phyloP scores from a whole-genome alignment of 2,888 invertebrate species.

The Dynastes maya region DNA sequence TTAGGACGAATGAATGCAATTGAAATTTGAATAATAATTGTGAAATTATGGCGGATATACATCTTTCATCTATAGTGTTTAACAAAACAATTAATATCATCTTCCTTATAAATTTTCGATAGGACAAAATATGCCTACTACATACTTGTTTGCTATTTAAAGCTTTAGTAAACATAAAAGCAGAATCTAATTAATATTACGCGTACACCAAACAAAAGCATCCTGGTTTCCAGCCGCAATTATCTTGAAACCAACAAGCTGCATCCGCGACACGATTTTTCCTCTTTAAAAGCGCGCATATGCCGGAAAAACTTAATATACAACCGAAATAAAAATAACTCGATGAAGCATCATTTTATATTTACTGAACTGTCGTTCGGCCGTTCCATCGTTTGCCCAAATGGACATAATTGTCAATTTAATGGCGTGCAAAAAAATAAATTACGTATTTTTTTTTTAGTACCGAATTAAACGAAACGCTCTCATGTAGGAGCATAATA shows the following conservation, averaged over 20 bases:
- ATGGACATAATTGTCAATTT: no score
- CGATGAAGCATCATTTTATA: slow-evolving; percentile 10
- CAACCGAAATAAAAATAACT: slow-evolving; percentile 16
- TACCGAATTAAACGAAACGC: background rate
- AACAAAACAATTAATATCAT: no score
- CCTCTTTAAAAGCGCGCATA: slow-evolving; percentile 2
- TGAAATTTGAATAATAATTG: no score
- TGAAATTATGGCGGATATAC: no score
- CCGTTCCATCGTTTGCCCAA: no score
- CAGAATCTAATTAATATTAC: no score
- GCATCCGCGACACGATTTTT: slow-evolving; percentile 6
- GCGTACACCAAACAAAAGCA: background rate
- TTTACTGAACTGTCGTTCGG: background rate
- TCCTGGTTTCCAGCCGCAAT: slow-evolving; percentile 3
- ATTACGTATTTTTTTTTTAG: background rate
- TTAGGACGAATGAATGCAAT: no score
- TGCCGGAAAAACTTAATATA: slow-evolving; percentile 14
- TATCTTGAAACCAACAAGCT: background rate
- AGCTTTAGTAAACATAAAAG: no score
- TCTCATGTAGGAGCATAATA: background rate
- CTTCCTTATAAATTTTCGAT: no score
- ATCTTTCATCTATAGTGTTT: no score
- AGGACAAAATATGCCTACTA: no score
- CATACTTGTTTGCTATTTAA: no score
- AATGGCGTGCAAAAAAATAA: background rate